Conservation (phyloP, 1,140 invertebrate species). For the Radopholus similis region DNA sequence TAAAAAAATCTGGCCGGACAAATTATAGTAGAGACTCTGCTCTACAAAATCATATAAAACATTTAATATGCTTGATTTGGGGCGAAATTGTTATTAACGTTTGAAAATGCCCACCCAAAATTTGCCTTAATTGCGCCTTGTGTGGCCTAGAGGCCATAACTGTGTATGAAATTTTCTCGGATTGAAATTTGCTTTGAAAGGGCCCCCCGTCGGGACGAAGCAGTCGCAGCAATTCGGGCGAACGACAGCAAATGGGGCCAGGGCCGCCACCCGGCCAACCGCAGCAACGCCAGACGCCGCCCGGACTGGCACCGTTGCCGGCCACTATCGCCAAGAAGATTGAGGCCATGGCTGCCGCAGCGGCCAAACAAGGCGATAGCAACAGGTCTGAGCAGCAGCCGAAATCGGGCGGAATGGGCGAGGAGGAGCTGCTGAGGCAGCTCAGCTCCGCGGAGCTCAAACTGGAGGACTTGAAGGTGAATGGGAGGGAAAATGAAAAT, state of each 20-base stretch:
- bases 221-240: neutral
- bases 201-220: constrained; percentile 4
- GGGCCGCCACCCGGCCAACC: neutral
- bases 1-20: too few relatives aligned
- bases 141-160: too few relatives aligned
- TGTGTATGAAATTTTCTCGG: too few relatives aligned
- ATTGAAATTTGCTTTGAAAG: too few relatives aligned
- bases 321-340: constrained; percentile 9
- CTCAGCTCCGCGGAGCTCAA: constrained; percentile 2
- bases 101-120: too few relatives aligned
- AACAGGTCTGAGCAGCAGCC: constrained; percentile 11
- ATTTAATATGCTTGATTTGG: too few relatives aligned
- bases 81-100: too few relatives aligned
- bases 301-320: constrained; percentile 12
- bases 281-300: constrained; percentile 1
- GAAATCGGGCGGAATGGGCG: neutral
- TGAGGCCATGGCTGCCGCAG: neutral
- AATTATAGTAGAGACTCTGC: too few relatives aligned
- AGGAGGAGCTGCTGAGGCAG: neutral
- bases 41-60: too few relatives aligned
- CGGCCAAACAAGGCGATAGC: neutral
- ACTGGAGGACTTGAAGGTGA: constrained; percentile 11
- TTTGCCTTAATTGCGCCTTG: too few relatives aligned
- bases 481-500: neutral
- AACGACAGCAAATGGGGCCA: neutral